Evolutionary conservation across 2,888 invertebrate species (phyloP).

Genomic region (Dolichopus griseipennis): DNA sequence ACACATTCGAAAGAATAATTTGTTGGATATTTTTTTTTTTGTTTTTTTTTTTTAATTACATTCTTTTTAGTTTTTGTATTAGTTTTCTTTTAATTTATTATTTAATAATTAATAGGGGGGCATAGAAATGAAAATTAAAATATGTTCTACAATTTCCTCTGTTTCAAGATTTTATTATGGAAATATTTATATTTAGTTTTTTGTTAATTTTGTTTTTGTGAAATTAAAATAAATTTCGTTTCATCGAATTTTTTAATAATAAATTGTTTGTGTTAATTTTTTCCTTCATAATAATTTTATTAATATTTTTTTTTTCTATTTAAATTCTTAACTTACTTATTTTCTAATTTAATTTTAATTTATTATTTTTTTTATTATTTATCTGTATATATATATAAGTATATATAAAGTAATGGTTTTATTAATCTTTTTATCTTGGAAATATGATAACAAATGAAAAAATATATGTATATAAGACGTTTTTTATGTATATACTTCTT

Average conservation of each 20-base stretch:
- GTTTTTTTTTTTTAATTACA: background rate
- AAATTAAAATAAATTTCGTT: too few species aligned
- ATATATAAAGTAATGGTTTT: background rate
- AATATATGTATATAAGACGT: background rate
- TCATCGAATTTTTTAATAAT: too few species aligned
- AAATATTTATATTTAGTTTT: too few species aligned
- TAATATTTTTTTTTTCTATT: background rate
- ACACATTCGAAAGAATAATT: constrained; percentile 3
- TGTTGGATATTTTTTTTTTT: background rate
- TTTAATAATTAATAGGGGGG: too few species aligned
- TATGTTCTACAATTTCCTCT: too few species aligned
- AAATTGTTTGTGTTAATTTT: too few species aligned
- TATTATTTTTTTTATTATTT: background rate
- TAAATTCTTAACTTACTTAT: background rate
- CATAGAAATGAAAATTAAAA: too few species aligned
- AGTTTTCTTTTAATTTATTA: too few species aligned
- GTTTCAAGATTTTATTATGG: too few species aligned
- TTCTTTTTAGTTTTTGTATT: too few species aligned
- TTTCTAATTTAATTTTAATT: background rate
- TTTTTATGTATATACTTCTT: background rate
- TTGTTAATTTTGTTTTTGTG: too few species aligned
- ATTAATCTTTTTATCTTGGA: background rate
- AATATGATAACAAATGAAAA: constrained; percentile 6
- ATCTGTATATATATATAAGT: too few species aligned
- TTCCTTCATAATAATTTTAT: background rate